These are phyloP conservation scores for Dysidea cf. avara DNA, from an alignment of 37 sponge, comb jelly and placozoan genomes.

Conservation along the genomic window DNA sequence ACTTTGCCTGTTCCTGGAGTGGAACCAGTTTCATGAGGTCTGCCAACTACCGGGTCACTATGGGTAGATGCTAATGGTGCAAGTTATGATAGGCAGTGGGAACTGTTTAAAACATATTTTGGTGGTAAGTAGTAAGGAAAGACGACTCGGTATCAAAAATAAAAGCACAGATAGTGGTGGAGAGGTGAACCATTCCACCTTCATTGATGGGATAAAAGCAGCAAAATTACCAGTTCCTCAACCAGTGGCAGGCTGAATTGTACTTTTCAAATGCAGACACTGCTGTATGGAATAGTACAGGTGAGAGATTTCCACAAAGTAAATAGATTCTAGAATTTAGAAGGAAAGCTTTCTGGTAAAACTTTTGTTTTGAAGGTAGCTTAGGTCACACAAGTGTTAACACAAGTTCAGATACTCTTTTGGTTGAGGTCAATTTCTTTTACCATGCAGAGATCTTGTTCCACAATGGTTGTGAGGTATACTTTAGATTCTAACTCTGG, in stretches of 20 bases:
- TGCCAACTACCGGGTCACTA: no score
- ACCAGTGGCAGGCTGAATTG: not conserved
- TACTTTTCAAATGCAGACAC: not conserved
- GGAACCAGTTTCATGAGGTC: conserved; percentile 12
- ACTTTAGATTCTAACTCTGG: no score
- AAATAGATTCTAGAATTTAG: no score
- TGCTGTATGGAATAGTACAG: not conserved
- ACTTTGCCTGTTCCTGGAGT: conserved; percentile 12
- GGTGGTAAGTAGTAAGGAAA: not conserved
- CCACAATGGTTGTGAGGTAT: no score
- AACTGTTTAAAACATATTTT: not conserved
- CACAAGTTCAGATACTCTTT: no score
- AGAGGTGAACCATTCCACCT: not conserved
- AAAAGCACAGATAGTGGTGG: not conserved
- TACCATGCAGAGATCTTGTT: no score
- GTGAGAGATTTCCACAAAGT: not conserved
- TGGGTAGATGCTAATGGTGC: no score
- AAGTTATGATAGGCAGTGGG: not conserved
- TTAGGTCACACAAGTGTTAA: no score
- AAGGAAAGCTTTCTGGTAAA: no score
- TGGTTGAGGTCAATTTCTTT: no score
- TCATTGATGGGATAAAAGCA: not conserved
- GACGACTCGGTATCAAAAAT: not conserved
- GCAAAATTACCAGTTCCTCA: not conserved
- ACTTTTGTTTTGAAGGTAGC: no score